These are phyloP conservation scores for Eurytoma adleriae DNA, from an alignment of 2,888 invertebrate species.

Conservation along the genomic window DNA sequence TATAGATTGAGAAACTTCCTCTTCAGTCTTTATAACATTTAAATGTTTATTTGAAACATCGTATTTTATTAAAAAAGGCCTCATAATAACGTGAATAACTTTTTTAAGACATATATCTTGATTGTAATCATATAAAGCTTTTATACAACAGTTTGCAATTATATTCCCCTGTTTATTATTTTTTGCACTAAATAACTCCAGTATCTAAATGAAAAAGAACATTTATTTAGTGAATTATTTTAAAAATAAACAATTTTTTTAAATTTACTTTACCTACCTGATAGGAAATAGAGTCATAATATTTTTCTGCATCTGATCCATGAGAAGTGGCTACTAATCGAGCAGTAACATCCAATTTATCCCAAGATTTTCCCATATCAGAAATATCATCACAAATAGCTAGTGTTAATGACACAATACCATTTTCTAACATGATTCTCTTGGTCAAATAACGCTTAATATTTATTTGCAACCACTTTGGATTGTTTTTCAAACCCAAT, in stretches of 20 bases:
- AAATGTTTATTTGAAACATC: neutral
- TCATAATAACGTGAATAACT: constrained; percentile 72
- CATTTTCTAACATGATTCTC: constrained; percentile 80
- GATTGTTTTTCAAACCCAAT: constrained; percentile 78
- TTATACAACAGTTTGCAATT: constrained; percentile 79
- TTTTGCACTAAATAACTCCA: constrained; percentile 75
- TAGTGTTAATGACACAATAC: constrained; percentile 81
- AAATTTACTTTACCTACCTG: constrained; percentile 68
- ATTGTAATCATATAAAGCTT: constrained; percentile 78
- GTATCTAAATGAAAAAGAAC: constrained; percentile 66
- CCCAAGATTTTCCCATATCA: constrained; percentile 82
- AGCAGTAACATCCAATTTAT: constrained; percentile 82
- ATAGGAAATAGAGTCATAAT: constrained; percentile 75
- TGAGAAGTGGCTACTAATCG: constrained; percentile 80
- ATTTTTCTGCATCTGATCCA: constrained; percentile 75
- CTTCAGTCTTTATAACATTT: constrained; percentile 62
- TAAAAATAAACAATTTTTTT: constrained; percentile 12
- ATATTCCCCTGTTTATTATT: constrained; percentile 75
- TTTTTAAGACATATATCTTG: constrained; percentile 73
- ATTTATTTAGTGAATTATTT: constrained; percentile 25
- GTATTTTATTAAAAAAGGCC: constrained; percentile 65
- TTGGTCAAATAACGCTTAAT: constrained; percentile 81
- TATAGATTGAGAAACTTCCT: constrained; percentile 70
- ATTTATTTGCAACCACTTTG: constrained; percentile 81
- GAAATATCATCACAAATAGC: constrained; percentile 81